Conservation (phyloP, 2,797 vertebrate species). For the Cheirogaleus major region DNA sequence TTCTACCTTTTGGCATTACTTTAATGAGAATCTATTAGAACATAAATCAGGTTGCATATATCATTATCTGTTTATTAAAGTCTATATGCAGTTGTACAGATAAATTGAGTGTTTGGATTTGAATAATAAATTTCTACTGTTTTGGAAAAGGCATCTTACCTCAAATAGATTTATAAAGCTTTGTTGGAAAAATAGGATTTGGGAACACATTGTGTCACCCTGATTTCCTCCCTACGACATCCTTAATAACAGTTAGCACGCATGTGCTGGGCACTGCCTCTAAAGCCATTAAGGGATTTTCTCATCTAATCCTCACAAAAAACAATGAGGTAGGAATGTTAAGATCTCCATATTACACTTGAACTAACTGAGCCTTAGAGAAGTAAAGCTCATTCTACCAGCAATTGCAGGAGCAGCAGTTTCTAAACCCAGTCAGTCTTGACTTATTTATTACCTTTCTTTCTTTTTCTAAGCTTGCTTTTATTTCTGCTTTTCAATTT, state of each 20-base stretch:
- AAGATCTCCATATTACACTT: not conserved
- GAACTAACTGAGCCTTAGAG: not conserved
- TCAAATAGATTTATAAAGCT: not conserved
- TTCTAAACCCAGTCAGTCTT: not conserved
- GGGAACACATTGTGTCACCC: not conserved
- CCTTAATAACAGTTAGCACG: not conserved
- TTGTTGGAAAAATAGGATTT: not conserved
- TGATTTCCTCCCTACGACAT: too few species aligned
- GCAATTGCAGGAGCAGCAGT: not conserved
- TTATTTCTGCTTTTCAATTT: not conserved
- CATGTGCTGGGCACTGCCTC: not conserved
- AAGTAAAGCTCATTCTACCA: not conserved
- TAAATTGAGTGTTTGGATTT: not conserved
- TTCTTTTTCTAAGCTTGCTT: not conserved
- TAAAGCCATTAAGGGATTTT: not conserved
- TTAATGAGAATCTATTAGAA: not conserved
- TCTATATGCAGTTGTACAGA: not conserved
- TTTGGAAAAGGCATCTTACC: not conserved
- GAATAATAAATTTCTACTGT: not conserved
- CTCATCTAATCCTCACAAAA: not conserved
- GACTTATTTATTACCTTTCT: not conserved
- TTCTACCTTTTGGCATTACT: not conserved
- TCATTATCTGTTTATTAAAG: not conserved
- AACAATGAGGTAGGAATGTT: not conserved
- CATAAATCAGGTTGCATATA: not conserved